A percentile compares a stretch with the other conserved stretches of the same genome.
Conservation (phyloP, 2,888 invertebrate genomes). For the Teleiodes luculella region DNA sequence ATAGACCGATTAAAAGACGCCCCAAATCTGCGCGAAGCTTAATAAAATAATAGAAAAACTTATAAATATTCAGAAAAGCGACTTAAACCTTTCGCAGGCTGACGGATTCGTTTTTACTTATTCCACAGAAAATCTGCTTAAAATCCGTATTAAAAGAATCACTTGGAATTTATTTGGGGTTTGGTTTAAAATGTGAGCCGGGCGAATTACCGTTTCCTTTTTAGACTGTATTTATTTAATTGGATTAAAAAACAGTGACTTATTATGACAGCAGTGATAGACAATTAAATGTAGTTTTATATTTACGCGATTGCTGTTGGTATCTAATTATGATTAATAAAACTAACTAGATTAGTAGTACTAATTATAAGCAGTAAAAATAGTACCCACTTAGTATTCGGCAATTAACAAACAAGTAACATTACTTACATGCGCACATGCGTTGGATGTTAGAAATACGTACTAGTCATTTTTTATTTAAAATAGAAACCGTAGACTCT, state of each 20-base stretch:
- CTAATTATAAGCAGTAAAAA: no score
- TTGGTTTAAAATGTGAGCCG: constrained; percentile 18
- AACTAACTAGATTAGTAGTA: no score
- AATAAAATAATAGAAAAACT: constrained; percentile 77
- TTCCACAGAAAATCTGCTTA: constrained; percentile 78
- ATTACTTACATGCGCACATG: no score
- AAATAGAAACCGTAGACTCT: no score
- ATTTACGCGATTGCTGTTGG: no score
- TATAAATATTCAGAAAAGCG: constrained; percentile 73
- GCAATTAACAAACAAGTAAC: no score
- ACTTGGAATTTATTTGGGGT: constrained; percentile 73
- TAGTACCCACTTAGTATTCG: no score
- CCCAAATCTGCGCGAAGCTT: constrained; percentile 49
- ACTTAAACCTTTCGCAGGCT: constrained; percentile 72
- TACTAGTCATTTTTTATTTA: no score
- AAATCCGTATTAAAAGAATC: constrained; percentile 79
- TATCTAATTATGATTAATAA: no score
- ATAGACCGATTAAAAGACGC: constrained; percentile 56
- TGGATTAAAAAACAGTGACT: neutral
- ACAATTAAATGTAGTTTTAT: no score
- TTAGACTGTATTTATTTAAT: no score
- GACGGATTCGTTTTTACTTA: constrained; percentile 78
- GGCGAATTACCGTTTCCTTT: neutral
- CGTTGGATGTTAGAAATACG: no score
- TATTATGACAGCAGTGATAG: neutral